phyloP scores from a whole-genome alignment of 2,113 vertebrate genomes.

The Capreolus pygargus region DNA sequence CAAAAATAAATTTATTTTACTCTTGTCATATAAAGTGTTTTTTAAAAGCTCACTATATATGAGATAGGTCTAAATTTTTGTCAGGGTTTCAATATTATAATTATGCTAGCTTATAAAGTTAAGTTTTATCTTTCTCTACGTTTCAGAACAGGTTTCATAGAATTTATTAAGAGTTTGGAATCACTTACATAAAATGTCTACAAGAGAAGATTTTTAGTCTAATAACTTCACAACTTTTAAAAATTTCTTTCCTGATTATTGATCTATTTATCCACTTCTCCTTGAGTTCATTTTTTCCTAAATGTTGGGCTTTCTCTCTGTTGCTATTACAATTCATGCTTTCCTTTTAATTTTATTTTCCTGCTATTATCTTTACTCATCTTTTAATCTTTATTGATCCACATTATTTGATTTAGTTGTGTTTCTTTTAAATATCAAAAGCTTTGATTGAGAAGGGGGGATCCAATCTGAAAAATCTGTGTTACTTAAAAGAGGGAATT shows the following conservation, averaged over 20 bases:
- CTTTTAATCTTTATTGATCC: neutral
- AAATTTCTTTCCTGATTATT: neutral
- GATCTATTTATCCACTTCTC: neutral
- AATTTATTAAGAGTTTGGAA: neutral
- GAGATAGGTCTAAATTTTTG: neutral
- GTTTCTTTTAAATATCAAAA: neutral
- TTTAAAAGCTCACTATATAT: neutral
- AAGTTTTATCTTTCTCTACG: neutral
- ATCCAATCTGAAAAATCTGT: neutral
- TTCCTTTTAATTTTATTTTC: neutral
- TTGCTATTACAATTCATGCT: neutral
- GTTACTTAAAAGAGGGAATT: neutral
- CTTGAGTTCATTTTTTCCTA: neutral
- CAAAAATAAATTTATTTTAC: neutral
- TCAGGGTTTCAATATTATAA: neutral
- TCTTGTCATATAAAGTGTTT: neutral
- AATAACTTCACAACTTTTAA: neutral
- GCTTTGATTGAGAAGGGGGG: neutral
- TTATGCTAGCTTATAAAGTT: neutral
- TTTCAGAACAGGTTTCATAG: neutral
- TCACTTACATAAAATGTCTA: neutral
- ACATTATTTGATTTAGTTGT: neutral
- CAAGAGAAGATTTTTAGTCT: neutral
- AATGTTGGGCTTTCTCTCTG: neutral
- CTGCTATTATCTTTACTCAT: neutral